A percentile compares a stretch with the other conserved stretches of the same genome.
Conservation (phyloP, 1,140 invertebrate species). For the Patella vulgata region DNA sequence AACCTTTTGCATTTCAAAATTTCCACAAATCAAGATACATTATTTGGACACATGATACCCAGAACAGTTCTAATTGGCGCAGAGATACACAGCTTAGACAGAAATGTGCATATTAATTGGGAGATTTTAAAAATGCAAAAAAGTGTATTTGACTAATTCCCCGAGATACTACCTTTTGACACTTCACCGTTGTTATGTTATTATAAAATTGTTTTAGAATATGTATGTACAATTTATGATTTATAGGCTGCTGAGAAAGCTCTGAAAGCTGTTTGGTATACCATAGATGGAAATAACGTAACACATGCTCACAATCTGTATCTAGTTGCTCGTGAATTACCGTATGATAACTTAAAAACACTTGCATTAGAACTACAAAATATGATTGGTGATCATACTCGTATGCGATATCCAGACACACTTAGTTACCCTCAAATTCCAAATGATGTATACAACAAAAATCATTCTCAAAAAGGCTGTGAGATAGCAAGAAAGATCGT, state of each 20-base stretch:
- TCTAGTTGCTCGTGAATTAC: background rate
- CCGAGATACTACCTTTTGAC: too few species aligned
- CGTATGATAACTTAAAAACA: background rate
- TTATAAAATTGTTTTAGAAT: too few species aligned
- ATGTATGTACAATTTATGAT: too few species aligned
- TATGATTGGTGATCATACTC: slow-evolving; percentile 10
- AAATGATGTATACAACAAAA: slow-evolving; percentile 19
- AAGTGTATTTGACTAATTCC: too few species aligned
- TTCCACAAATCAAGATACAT: too few species aligned
- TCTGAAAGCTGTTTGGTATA: slow-evolving; percentile 24
- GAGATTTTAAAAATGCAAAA: too few species aligned
- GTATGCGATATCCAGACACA: slow-evolving; percentile 27
- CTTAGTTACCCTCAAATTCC: slow-evolving; percentile 16
- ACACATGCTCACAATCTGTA: slow-evolving; percentile 9
- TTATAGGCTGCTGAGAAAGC: slow-evolving; percentile 32
- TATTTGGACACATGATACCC: too few species aligned
- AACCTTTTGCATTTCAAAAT: too few species aligned
- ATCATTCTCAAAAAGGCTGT: slow-evolving; percentile 9
- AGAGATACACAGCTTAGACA: too few species aligned
- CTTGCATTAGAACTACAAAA: slow-evolving; percentile 5
- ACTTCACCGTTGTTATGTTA: too few species aligned
- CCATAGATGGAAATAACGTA: slow-evolving; percentile 2
- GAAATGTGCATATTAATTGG: too few species aligned
- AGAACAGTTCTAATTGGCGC: too few species aligned
- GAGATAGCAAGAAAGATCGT: slow-evolving; percentile 11